Evolutionary conservation across 2,888 invertebrate genomes (phyloP).

Genomic region (Alloplasta piceator): DNA sequence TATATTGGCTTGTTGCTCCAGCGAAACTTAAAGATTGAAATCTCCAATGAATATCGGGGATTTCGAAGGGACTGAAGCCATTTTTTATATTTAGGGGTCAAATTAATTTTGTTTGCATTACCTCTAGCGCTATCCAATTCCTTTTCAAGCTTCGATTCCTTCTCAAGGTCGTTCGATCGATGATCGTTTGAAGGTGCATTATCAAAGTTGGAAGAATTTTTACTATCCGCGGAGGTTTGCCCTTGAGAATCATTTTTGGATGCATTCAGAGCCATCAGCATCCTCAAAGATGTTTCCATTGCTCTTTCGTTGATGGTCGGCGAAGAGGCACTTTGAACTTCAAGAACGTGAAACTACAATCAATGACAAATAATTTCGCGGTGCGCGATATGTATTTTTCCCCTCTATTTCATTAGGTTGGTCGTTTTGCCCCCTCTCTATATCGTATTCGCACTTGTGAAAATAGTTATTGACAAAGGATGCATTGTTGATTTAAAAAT

Average conservation of each 20-base stretch:
- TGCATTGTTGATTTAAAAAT: no score
- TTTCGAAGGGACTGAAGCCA: neutral
- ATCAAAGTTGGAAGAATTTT: slow-evolving; percentile 15
- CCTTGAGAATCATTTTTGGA: slow-evolving; percentile 56
- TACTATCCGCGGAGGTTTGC: slow-evolving; percentile 17
- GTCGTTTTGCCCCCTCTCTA: no score
- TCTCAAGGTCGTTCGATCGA: slow-evolving; percentile 45
- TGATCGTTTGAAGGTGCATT: neutral
- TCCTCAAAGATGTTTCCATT: slow-evolving; percentile 74
- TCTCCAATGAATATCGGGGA: neutral
- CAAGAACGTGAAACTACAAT: slow-evolving; percentile 77
- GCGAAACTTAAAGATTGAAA: slow-evolving; percentile 56
- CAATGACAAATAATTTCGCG: slow-evolving; percentile 53
- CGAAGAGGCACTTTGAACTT: slow-evolving; percentile 77
- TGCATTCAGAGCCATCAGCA: slow-evolving; percentile 72
- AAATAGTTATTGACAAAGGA: no score
- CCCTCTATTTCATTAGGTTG: neutral
- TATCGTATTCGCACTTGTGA: no score
- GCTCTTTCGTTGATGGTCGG: slow-evolving; percentile 71
- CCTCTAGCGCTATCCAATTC: slow-evolving; percentile 65
- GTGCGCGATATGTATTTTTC: slow-evolving; percentile 27
- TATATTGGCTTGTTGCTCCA: slow-evolving; percentile 47
- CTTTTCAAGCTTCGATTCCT: slow-evolving; percentile 51
- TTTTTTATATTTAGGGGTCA: slow-evolving; percentile 60
- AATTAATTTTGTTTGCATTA: slow-evolving; percentile 45